phyloP scores from a whole-genome alignment of 2,797 vertebrate species.

The Phataginus tricuspis region DNA sequence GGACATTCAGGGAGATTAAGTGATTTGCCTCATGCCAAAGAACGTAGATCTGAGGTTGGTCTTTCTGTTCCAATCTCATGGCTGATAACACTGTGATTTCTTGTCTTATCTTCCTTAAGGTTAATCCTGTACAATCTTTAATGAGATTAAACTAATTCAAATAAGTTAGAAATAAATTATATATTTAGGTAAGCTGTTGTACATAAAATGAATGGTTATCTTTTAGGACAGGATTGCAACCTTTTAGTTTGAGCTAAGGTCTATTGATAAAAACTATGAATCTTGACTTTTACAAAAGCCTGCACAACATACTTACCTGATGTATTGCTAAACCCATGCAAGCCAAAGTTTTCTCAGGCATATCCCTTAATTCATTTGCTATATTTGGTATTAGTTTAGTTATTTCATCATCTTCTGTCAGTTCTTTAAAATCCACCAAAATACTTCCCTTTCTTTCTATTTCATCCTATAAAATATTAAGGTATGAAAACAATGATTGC shows the following conservation, averaged over 20 bases:
- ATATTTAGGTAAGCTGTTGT: not conserved
- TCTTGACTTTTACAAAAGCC: not conserved
- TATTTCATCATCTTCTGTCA: conserved; percentile 87
- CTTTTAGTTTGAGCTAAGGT: no score
- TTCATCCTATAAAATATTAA: conserved; percentile 92
- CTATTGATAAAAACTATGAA: no score
- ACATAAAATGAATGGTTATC: not conserved
- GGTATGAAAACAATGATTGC: not conserved
- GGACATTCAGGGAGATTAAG: not conserved
- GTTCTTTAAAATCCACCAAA: conserved; percentile 95
- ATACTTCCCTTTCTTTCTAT: conserved; percentile 98
- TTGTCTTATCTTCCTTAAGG: conserved; percentile 1
- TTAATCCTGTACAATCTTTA: conserved; percentile 25
- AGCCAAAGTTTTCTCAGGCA: conserved; percentile 93
- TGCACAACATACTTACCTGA: conserved; percentile 88
- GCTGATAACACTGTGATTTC: not conserved
- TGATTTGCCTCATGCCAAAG: not conserved
- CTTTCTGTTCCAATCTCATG: conserved; percentile 18
- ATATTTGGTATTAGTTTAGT: conserved; percentile 86
- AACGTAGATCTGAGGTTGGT: not conserved
- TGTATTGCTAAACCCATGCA: conserved; percentile 96
- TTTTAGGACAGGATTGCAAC: not conserved
- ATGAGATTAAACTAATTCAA: conserved; percentile 42
- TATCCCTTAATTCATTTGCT: conserved; percentile 90
- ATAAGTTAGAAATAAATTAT: not conserved